Base-by-base conservation (phyloP, 2,797 vertebrate species). In the Myiotriccus ornatus region DNA sequence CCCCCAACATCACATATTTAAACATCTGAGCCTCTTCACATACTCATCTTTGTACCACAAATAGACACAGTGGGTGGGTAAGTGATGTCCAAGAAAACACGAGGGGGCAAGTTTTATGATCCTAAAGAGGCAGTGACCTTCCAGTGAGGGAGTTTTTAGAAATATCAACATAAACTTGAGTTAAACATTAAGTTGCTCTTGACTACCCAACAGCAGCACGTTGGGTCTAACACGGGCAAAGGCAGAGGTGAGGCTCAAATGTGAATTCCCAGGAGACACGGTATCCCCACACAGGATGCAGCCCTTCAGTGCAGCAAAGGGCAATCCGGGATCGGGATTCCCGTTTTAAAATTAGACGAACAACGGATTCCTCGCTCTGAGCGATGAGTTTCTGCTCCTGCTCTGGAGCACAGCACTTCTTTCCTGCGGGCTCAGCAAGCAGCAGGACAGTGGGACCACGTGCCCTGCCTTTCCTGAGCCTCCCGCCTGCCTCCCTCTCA, bases 301-400 rank as follows among this genome's bases (percentile, higher is more conserved):
- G 3, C 15, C 10, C 16, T 28, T 53, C 63, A 28, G 34, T 25
- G 8, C 2, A 43, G 27, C 21, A 34, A 50, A 85, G 55, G 24
- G 21, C 30, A 83, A 50, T 11, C 8, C 6, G 3, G 39, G 24
- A 47, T 24, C 7, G 14, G 21, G 55, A 43, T 15, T 76, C 30
- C 52, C 50, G 5, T 19, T 55, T 53, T 4, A 9, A 30, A 70
- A 53, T 14, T 5, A 16, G 22, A 37, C 41, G 55, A 69, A 6
- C 12, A 13, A 5, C 0, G 0, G 9, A 3, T 56, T 46, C 37
- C 62, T 84, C 34, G 22, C 11, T 5, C 0, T 1, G 49, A 56
- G 25, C 9, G 12, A 5, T 0, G 4, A 9, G 10, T 5, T 12
- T 39, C n/a, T 53, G 39, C 44, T 44, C 28, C 7, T 0, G 1